Base-by-base conservation (phyloP, 2,888 invertebrate genomes). In the Malthinus flaveolus region DNA sequence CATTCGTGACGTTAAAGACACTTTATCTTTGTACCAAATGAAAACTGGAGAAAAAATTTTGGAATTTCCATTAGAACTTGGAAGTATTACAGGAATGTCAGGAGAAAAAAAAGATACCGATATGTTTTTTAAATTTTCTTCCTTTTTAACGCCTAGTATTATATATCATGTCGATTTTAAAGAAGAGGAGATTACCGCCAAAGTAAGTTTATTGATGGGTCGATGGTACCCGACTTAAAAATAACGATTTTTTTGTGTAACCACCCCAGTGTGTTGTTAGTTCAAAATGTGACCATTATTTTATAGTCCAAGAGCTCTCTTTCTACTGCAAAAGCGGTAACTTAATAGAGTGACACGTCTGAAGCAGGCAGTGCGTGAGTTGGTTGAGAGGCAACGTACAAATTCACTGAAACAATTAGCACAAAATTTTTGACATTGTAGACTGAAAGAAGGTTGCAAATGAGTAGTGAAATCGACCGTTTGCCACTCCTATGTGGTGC, bases 101-200 rank as follows among this genome's bases (percentile, higher is more conserved):
- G 96, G 95, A 8, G 88, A 92, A 76, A 91, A 90, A 74, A 85
- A 89, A 69, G 89, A 93, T 71, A 84, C 86, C 0, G 95, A 96
- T 82, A 89, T 97, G 72, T 98, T 97, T 81, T 97, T 92, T 79
- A 88, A 90, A 72, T 97, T 97, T 79, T 90, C 90, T 64, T 97
- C 97, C 0, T 98, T 97, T 81, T 84, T 97, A 48, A 90, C 91
- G 49, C 97, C 98, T 15, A 88, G 88, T 64, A 83, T 88, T 66
- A 95, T 97, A 71, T 97, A 93, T 79, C 88, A 86, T 65, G 90
- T 91, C 62, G 93, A 97, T 79, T 87, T 97, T 69, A 84, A 83
- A 1, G 82, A 84, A 54, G 76, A 83, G 8, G 83, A 86, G 0
- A 81, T 85, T 35, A 82, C 83, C 59, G 87, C 90, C 42, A 84